A percentile compares a stretch with the other conserved stretches of the same genome.
These are phyloP conservation scores for Amphipoea lucens DNA, from an alignment of 2,888 invertebrate species.

Conservation along the genomic window DNA sequence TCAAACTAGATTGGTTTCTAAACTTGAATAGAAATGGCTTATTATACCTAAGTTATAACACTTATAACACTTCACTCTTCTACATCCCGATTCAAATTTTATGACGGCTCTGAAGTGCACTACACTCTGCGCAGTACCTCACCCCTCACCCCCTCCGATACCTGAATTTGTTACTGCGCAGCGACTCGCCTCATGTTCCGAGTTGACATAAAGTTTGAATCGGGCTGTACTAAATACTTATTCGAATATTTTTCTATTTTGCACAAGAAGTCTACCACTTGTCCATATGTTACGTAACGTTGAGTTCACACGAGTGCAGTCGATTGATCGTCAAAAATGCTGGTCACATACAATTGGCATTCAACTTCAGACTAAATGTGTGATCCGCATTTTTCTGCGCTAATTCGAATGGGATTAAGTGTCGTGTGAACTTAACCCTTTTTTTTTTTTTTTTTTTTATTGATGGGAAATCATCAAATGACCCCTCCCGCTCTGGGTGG, in stretches of 20 bases:
- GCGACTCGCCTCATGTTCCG: background rate
- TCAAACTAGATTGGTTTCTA: slow-evolving; percentile 56
- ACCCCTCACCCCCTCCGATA: too few species aligned
- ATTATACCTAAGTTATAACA: background rate
- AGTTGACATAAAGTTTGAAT: background rate
- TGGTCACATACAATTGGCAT: slow-evolving; percentile 52
- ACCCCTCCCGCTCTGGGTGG: too few species aligned
- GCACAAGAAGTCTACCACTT: background rate
- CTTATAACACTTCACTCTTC: slow-evolving; percentile 24
- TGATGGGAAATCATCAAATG: too few species aligned
- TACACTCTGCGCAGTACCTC: background rate
- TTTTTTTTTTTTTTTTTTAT: too few species aligned
- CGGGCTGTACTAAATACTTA: background rate
- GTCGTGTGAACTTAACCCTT: slow-evolving; percentile 12
- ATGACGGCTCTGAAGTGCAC: background rate
- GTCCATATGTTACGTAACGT: background rate
- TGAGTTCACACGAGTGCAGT: slow-evolving; percentile 45
- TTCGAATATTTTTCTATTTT: background rate
- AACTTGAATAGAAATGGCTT: slow-evolving; percentile 52
- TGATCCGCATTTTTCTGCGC: slow-evolving; percentile 42
- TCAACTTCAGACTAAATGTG: slow-evolving; percentile 47
- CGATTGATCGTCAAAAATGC: slow-evolving; percentile 21
- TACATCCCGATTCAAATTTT: background rate
- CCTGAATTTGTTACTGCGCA: background rate
- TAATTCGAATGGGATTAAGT: slow-evolving; percentile 24